A percentile compares a stretch with the other conserved stretches of the same genome.
Conservation (phyloP, 1,140 invertebrate species). For the Lepidurus packardi region DNA sequence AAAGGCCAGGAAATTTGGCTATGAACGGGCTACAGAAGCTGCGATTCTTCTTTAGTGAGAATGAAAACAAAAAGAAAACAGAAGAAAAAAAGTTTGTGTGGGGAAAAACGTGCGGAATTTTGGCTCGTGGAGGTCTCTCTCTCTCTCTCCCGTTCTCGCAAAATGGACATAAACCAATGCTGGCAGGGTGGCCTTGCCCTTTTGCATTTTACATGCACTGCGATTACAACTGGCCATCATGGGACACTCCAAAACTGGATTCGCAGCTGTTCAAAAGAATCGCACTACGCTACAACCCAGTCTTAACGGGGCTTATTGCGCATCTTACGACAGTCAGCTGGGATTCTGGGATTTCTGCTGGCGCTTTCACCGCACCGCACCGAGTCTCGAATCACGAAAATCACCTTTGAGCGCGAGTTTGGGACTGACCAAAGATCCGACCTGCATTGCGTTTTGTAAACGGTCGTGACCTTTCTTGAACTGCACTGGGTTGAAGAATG, state of each 20-base stretch:
- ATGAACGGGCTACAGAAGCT: constrained; percentile 9
- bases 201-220: constrained; percentile 13
- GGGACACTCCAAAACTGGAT: constrained; percentile 17
- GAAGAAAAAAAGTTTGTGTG: not conserved
- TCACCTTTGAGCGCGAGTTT: too few relatives aligned
- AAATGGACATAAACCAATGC: not conserved
- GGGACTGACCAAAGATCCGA: too few relatives aligned
- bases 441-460: too few relatives aligned
- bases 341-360: too few relatives aligned
- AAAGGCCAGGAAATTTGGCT: not conserved
- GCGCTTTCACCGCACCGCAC: too few relatives aligned
- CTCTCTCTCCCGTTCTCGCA: not conserved
- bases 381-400: too few relatives aligned
- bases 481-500: too few relatives aligned
- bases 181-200: constrained; percentile 12
- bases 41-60: not conserved
- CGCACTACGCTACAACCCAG: too few relatives aligned
- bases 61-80: not conserved
- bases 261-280: not conserved
- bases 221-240: constrained; percentile 6
- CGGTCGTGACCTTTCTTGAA: too few relatives aligned
- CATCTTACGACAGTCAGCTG: too few relatives aligned
- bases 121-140: not conserved
- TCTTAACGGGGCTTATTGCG: too few relatives aligned
- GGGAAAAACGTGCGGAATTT: constrained; percentile 16